Conservation (phyloP, 2,888 invertebrate genomes). For the Platycnemis pennipes region DNA sequence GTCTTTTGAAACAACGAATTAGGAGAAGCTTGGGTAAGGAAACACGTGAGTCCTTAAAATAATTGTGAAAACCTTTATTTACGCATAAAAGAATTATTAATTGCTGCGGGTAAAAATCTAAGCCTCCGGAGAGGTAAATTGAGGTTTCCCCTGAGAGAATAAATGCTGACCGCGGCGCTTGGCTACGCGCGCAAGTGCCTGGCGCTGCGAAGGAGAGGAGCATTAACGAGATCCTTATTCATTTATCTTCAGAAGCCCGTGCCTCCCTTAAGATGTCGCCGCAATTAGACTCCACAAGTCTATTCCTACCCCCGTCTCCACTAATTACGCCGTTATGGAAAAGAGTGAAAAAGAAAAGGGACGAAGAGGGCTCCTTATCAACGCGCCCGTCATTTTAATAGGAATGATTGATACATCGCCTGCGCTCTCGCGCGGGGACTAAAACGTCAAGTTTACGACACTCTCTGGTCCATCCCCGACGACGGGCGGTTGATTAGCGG, state of each 20-base stretch:
- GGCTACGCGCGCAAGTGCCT: not conserved
- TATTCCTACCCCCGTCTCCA: not conserved
- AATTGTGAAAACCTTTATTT: not conserved
- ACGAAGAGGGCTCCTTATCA: not conserved
- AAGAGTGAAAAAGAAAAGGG: not conserved
- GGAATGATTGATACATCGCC: constrained; percentile 28
- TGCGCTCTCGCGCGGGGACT: not conserved
- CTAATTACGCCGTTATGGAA: constrained; percentile 10
- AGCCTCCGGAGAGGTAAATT: not conserved
- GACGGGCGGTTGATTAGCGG: constrained; percentile 41
- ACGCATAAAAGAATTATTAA: not conserved
- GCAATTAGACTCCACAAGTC: not conserved
- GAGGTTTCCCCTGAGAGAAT: not conserved
- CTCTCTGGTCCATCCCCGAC: constrained; percentile 45
- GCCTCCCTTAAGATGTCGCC: not conserved
- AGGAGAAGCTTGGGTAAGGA: not conserved
- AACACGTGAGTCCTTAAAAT: not conserved
- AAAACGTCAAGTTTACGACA: constrained; percentile 51
- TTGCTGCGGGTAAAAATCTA: not conserved
- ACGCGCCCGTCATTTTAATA: not conserved
- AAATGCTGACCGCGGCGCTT: not conserved
- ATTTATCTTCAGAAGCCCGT: not conserved
- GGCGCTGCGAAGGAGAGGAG: not conserved
- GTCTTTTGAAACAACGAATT: not conserved
- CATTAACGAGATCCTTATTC: not conserved